Evolutionary conservation across 2,888 invertebrate species (phyloP).

Genomic region (Heteropelma amictum): DNA sequence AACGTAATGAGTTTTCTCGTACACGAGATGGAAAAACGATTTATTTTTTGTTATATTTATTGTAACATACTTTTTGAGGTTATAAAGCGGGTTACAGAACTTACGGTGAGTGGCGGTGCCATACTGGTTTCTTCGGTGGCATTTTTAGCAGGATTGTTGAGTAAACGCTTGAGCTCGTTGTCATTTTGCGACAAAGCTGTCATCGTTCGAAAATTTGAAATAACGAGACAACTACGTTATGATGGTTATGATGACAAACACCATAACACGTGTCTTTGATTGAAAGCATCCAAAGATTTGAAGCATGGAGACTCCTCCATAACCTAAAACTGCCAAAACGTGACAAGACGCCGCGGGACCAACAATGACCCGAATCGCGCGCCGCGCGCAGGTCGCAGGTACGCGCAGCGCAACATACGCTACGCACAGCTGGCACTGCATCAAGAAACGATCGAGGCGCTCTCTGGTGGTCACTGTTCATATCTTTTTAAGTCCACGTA

Average conservation of each 20-base stretch:
- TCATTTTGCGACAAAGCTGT: conserved; percentile 61
- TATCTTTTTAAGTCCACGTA: too few relatives aligned
- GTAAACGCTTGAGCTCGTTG: conserved; percentile 69
- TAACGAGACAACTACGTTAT: not conserved
- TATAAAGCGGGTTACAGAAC: conserved; percentile 30
- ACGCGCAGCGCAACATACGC: too few relatives aligned
- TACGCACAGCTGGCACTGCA: too few relatives aligned
- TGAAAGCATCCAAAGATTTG: not conserved
- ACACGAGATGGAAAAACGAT: too few relatives aligned
- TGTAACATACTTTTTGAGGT: not conserved
- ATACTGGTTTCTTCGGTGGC: conserved; percentile 69
- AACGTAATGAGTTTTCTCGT: too few relatives aligned
- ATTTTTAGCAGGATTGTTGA: conserved; percentile 70
- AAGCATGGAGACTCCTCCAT: not conserved
- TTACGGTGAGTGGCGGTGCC: conserved; percentile 73
- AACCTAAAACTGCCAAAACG: too few relatives aligned
- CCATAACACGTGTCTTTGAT: not conserved
- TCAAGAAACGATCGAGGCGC: too few relatives aligned
- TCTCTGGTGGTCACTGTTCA: too few relatives aligned
- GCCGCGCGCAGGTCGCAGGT: too few relatives aligned
- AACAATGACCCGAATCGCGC: too few relatives aligned
- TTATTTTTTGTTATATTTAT: too few relatives aligned
- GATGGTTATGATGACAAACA: not conserved
- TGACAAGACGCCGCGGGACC: too few relatives aligned
- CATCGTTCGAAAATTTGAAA: conserved; percentile 49